Conservation (phyloP, 2,888 invertebrate genomes). For the Yponomeuta malinellus region DNA sequence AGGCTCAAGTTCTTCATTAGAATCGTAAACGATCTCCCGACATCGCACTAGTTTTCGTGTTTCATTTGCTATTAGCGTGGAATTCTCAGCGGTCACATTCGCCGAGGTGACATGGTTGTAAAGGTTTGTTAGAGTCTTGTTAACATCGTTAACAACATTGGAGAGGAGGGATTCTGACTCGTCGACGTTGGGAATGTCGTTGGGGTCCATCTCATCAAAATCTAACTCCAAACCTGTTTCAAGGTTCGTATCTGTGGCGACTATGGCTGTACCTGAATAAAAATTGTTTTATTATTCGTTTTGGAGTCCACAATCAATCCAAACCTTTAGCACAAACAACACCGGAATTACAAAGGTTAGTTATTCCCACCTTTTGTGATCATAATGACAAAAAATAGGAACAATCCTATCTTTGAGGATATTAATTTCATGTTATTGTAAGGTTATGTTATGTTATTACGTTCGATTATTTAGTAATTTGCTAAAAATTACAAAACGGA, state of each 20-base stretch:
- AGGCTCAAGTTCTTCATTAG: constrained; percentile 48
- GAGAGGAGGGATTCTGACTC: constrained; percentile 64
- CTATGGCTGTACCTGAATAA: background rate
- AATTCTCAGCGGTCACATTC: constrained; percentile 57
- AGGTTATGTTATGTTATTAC: background rate
- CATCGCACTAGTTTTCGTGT: constrained; percentile 64
- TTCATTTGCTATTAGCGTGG: constrained; percentile 51
- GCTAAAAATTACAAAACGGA: background rate
- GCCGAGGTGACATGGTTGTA: constrained; percentile 64
- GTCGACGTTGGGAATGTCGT: constrained; percentile 58
- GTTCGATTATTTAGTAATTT: background rate
- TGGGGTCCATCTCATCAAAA: constrained; percentile 6
- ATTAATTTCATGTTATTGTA: background rate
- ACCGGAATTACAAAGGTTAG: background rate
- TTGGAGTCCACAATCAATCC: background rate
- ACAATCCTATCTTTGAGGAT: background rate
- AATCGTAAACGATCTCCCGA: constrained; percentile 53
- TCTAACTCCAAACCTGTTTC: background rate
- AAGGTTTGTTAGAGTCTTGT: constrained; percentile 60
- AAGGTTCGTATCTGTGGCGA: background rate
- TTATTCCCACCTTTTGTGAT: background rate
- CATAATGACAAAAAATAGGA: background rate
- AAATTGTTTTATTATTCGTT: background rate
- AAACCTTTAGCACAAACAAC: background rate
- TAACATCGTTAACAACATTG: constrained; percentile 63